Base-by-base conservation (phyloP, 1,140 invertebrate species). In the Atopsyche davidsoni region DNA sequence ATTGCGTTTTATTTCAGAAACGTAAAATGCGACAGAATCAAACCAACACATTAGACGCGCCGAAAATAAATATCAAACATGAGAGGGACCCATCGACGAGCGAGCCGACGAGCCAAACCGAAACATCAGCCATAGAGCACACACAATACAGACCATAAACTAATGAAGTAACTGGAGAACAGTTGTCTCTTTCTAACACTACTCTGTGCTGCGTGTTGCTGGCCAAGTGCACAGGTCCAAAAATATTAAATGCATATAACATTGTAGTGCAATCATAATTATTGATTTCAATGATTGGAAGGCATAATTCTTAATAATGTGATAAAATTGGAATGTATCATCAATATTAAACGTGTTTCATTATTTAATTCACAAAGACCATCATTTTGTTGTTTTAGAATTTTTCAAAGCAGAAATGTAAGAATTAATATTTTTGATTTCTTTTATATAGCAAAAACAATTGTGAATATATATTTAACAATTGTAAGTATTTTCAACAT, bases 1-100 rank as follows among this genome's bases (percentile, higher is more conserved):
- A n/a, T 14, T 44, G 14, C 9, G 14, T 44, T 46, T 44, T 46
- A 14, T 35, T 46, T 35, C 44, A 46, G 31, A 46, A 46, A 40
- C 4, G n/a, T 21, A 10, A 40, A 40, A 21, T 40, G 19, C 19
- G 23, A 46, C n/a, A 13, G 32, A 23, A 7, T 40, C 23, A 21
- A 46, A 35, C 4, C 7, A 14, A 18, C 34, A 35, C 32, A 35
- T 22, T 19, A 36, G 32, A 46, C 32, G 28, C 44, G 44, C 44
- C 44, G 44, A 14, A 22, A 36, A 32, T 42, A n/a, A 32, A 46
- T 11, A 35, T 24, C 31, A 46, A 35, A 46, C 44, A 46, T 36
- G 10, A 46, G 23, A 46, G n/a, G n/a, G 25, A 36, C 21, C 10
- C 31, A 18, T 35, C 44, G 44, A 46, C 44, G 21, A 46, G 44